Conservation (phyloP, 2,797 vertebrate species). For the Harpagifer antarcticus region DNA sequence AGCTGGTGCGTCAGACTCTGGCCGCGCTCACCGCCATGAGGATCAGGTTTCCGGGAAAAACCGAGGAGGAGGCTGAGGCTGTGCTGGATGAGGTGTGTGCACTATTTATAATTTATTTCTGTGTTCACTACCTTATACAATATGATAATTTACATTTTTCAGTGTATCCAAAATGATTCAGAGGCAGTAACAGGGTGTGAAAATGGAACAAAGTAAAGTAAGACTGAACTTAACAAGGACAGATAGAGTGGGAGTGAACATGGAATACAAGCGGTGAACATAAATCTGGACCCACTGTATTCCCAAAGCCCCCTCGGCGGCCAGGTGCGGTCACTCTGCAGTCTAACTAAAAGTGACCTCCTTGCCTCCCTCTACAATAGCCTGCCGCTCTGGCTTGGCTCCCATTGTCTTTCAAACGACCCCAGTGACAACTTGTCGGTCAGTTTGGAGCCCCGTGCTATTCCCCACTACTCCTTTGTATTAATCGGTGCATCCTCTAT, state of each 20-base stretch:
- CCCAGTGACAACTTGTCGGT: conserved; percentile 54
- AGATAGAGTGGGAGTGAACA: conserved; percentile 5
- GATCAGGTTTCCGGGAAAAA: conserved; percentile 96
- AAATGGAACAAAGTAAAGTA: not conserved
- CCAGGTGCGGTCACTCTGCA: conserved; percentile 58
- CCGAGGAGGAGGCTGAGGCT: conserved; percentile 92
- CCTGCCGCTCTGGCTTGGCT: conserved; percentile 45
- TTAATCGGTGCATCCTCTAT: conserved; percentile 56
- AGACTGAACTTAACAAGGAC: not conserved
- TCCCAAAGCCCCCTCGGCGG: conserved; percentile 50
- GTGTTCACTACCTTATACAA: not conserved
- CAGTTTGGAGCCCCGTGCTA: conserved; percentile 26
- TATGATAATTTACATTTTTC: not conserved
- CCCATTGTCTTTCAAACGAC: conserved; percentile 72
- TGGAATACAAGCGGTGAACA: not conserved
- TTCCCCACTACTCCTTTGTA: conserved; percentile 54
- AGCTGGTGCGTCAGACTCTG: conserved; percentile 92
- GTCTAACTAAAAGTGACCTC: conserved; percentile 63
- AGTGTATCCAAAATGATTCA: not conserved
- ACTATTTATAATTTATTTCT: not conserved
- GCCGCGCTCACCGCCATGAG: conserved; percentile 93
- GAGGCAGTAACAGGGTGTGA: not conserved
- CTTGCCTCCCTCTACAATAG: conserved; percentile 54
- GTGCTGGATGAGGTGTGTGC: conserved; percentile 93
- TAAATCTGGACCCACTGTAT: conserved; percentile 23